These are phyloP conservation scores for Sussaba pulchella DNA, from an alignment of 2,888 invertebrate genomes.

Conservation along the genomic window DNA sequence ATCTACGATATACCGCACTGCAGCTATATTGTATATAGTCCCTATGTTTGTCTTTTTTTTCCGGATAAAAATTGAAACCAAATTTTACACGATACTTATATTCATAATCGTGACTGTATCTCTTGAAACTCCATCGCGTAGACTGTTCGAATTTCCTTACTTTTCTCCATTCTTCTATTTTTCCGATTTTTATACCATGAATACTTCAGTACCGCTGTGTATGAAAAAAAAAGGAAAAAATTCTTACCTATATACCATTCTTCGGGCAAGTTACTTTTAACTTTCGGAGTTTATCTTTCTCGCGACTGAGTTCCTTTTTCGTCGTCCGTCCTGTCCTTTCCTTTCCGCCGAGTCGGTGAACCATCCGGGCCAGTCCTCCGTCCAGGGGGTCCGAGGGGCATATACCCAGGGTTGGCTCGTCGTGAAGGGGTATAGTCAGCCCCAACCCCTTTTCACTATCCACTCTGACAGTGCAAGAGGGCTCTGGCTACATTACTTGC, in stretches of 20 bases:
- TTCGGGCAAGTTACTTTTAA: conserved; percentile 76
- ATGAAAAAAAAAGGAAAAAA: conserved; percentile 29
- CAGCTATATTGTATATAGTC: neutral
- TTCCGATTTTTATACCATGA: conserved; percentile 35
- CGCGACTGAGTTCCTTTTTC: conserved; percentile 56
- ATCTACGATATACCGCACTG: neutral
- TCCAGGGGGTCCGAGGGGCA: conserved; percentile 32
- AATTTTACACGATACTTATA: neutral
- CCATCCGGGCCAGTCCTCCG: conserved; percentile 44
- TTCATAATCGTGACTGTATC: neutral
- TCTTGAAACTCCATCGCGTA: neutral
- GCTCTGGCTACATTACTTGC: conserved; percentile 59
- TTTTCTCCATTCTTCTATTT: conserved; percentile 49
- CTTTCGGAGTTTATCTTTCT: conserved; percentile 80
- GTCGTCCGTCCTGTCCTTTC: conserved; percentile 27
- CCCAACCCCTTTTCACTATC: conserved; percentile 43
- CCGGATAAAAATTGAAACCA: neutral
- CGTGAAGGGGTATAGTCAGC: conserved; percentile 33
- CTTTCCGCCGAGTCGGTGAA: conserved; percentile 49
- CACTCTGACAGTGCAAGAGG: conserved; percentile 42
- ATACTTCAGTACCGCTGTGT: conserved; percentile 51
- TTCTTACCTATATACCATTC: conserved; percentile 43
- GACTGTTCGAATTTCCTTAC: conserved; percentile 44
- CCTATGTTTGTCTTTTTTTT: neutral
- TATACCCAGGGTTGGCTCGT: conserved; percentile 27